phyloP scores from a whole-genome alignment of 2,797 vertebrate genomes.

The Choloepus didactylus region DNA sequence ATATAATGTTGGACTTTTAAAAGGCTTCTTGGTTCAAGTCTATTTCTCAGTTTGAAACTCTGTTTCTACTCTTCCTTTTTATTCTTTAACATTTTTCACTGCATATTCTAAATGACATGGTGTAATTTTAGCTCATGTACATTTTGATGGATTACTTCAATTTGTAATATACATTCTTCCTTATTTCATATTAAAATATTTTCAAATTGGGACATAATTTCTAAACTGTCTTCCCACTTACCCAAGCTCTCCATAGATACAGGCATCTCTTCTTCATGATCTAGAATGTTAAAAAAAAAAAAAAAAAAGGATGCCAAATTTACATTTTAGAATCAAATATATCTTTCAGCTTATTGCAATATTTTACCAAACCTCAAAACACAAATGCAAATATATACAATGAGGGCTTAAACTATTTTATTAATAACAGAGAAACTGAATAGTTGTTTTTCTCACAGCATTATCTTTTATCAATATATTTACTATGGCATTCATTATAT shows the following conservation, averaged over 20 bases:
- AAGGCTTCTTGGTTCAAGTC: neutral
- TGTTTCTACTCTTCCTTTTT: conserved; percentile 15
- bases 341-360: neutral
- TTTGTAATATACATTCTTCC: neutral
- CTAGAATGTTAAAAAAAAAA: conserved; percentile 81
- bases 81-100: neutral
- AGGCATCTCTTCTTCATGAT: conserved; percentile 82
- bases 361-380: neutral
- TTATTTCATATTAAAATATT: conserved; percentile 54
- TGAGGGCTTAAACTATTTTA: neutral
- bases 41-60: conserved; percentile 58
- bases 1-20: neutral
- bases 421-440: neutral
- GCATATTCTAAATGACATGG: neutral
- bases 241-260: conserved; percentile 87
- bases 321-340: conserved; percentile 50
- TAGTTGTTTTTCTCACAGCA: neutral
- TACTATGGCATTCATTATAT: neutral
- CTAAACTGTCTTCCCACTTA: conserved; percentile 78
- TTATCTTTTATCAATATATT: neutral
- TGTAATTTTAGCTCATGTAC: neutral
- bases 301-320: conserved; percentile 69
- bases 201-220: conserved; percentile 31
- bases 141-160: neutral
- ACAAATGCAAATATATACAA: neutral